These are phyloP conservation scores for Panthera leo DNA, from an alignment of 2,113 vertebrate genomes.

Conservation along the genomic window DNA sequence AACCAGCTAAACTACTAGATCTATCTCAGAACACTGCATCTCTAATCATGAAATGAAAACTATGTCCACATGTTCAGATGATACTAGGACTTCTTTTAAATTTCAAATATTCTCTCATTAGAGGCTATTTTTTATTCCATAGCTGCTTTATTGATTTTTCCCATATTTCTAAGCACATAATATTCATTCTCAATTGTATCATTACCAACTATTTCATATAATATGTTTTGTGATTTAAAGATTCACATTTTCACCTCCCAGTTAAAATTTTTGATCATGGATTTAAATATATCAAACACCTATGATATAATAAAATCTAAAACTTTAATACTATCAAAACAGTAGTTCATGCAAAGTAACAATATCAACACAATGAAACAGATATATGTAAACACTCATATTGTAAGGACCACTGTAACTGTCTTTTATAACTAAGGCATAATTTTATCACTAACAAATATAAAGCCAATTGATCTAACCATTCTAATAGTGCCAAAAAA, in stretches of 20 bases:
- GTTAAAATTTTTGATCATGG: neutral
- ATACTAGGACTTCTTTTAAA: slow-evolving; percentile 5
- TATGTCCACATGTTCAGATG: neutral
- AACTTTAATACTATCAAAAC: neutral
- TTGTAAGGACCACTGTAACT: neutral
- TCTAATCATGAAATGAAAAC: slow-evolving; percentile 41
- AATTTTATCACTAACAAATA: neutral
- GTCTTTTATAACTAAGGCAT: neutral
- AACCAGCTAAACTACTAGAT: slow-evolving; percentile 28
- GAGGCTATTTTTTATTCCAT: neutral
- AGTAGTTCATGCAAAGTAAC: neutral
- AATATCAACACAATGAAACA: neutral
- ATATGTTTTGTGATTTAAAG: slow-evolving; percentile 15
- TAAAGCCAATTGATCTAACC: neutral
- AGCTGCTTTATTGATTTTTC: slow-evolving; percentile 4
- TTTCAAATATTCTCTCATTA: slow-evolving; percentile 35
- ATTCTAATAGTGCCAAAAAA: neutral
- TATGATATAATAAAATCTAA: neutral
- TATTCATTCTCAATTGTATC: neutral
- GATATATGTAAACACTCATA: neutral
- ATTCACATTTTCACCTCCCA: neutral
- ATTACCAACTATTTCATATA: neutral
- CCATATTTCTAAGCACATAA: slow-evolving; percentile 18
- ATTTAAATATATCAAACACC: slow-evolving; percentile 16
- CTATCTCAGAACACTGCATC: neutral